These are phyloP conservation scores for Philypnodon macrostomus DNA, from an alignment of 2,797 vertebrate species.

Conservation along the genomic window DNA sequence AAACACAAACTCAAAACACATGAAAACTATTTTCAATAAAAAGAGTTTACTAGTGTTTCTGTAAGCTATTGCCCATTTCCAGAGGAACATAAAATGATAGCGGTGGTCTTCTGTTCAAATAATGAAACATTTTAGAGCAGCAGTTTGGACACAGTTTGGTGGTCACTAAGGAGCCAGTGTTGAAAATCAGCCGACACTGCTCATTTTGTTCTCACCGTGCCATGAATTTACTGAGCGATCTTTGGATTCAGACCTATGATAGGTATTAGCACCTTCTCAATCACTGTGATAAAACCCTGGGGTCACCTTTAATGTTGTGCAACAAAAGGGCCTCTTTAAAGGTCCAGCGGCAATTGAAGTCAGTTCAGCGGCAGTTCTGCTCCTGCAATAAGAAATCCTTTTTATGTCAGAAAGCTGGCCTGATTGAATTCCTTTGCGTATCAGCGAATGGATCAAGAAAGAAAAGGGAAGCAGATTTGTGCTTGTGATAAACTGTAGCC, in stretches of 20 bases:
- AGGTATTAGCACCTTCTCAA: conserved; percentile 66
- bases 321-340: conserved; percentile 75
- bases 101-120: not conserved
- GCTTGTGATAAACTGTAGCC: conserved; percentile 77
- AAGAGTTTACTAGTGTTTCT: not conserved
- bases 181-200: conserved; percentile 48
- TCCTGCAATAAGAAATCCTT: conserved; percentile 68
- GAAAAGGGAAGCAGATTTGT: conserved; percentile 74
- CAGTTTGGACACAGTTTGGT: conserved; percentile 4
- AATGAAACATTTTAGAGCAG: no score
- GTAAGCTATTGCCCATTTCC: not conserved
- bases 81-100: no score
- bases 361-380: conserved; percentile 56
- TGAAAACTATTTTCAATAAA: not conserved
- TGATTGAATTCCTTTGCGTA: conserved; percentile 82
- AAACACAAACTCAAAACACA: not conserved
- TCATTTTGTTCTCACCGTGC: conserved; percentile 57
- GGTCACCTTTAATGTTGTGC: conserved; percentile 79
- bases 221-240: conserved; percentile 62
- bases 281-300: conserved; percentile 65
- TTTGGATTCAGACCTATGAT: conserved; percentile 64
- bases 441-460: conserved; percentile 79
- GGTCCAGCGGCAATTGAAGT: conserved; percentile 70
- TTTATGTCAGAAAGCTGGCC: conserved; percentile 74
- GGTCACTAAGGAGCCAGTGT: conserved; percentile 15